Evolutionary conservation across 2,113 vertebrate genomes (phyloP).

Genomic region (Etheostoma cragini): DNA sequence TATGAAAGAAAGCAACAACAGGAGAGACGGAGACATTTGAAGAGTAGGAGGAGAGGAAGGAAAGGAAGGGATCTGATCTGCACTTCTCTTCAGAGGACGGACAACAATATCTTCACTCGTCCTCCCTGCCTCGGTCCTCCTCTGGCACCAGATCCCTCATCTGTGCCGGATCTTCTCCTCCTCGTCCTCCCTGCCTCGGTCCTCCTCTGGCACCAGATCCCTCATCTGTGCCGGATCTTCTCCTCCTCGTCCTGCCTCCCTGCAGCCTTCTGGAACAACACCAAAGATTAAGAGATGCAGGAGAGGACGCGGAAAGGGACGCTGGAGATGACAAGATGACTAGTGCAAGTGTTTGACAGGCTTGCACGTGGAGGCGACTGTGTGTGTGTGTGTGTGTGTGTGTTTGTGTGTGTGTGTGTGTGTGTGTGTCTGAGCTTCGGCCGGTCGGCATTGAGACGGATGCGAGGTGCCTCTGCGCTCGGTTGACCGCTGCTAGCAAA

Average conservation of each 20-base stretch:
- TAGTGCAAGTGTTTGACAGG: conserved; percentile 16
- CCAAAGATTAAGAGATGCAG: conserved; percentile 27
- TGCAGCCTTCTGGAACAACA: conserved; percentile 7
- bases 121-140: conserved; percentile 15
- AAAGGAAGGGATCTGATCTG: conserved; percentile 27
- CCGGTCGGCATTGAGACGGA: conserved; percentile 60
- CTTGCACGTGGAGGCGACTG: conserved; percentile 5
- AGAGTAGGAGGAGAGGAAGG: conserved; percentile 34
- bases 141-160: background rate
- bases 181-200: background rate
- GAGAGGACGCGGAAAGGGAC: background rate
- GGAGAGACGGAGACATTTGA: conserved; percentile 13
- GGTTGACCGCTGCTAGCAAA: conserved; percentile 57
- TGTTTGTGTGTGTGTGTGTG: conserved; percentile 17
- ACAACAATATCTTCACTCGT: background rate
- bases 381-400: conserved; percentile 19
- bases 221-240: conserved; percentile 11
- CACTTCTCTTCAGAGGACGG: conserved; percentile 8
- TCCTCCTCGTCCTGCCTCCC: conserved; percentile 3
- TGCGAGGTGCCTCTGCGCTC: conserved; percentile 42
- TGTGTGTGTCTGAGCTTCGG: conserved; percentile 17
- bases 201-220: background rate
- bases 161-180: conserved; percentile 19
- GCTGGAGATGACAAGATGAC: conserved; percentile 42
- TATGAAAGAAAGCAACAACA: conserved; percentile 49